These are phyloP conservation scores for Leptinotarsa lineolata DNA, from an alignment of 1,140 invertebrate species.

Conservation along the genomic window DNA sequence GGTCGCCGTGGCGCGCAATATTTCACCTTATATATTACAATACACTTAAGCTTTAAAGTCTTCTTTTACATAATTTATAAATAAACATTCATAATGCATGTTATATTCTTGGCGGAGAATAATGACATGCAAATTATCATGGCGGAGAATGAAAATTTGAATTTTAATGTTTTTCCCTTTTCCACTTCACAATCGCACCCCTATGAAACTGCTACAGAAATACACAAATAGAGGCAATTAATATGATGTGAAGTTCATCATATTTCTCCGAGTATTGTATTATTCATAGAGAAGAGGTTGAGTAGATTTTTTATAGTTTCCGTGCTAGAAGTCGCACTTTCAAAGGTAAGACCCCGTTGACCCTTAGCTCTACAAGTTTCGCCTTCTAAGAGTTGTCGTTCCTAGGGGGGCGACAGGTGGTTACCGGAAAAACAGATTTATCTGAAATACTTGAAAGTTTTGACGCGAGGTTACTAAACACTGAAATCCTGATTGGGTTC, in stretches of 20 bases:
- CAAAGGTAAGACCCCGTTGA: too few species aligned
- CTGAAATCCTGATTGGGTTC: too few species aligned
- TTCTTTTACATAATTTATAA: constrained; percentile 56
- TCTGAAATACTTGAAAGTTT: too few species aligned
- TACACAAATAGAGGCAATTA: neutral
- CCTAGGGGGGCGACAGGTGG: too few species aligned
- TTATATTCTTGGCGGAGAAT: constrained; percentile 48
- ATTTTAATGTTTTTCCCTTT: constrained; percentile 50
- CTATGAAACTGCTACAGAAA: neutral
- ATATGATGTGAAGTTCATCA: neutral
- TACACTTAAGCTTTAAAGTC: constrained; percentile 40
- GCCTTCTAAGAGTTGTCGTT: too few species aligned
- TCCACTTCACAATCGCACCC: neutral
- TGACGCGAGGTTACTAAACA: too few species aligned
- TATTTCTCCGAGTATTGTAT: too few species aligned
- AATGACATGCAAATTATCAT: constrained; percentile 55
- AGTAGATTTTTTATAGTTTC: too few species aligned
- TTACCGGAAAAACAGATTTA: too few species aligned
- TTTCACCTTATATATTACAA: constrained; percentile 36
- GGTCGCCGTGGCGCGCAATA: constrained; percentile 25
- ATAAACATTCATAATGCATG: constrained; percentile 56
- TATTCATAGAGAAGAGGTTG: too few species aligned
- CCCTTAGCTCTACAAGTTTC: too few species aligned
- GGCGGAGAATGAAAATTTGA: constrained; percentile 53
- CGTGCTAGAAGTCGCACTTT: too few species aligned